Evolutionary conservation across 2,113 vertebrate genomes (phyloP).

Genomic region (Nothocercus nigrocapillus): DNA sequence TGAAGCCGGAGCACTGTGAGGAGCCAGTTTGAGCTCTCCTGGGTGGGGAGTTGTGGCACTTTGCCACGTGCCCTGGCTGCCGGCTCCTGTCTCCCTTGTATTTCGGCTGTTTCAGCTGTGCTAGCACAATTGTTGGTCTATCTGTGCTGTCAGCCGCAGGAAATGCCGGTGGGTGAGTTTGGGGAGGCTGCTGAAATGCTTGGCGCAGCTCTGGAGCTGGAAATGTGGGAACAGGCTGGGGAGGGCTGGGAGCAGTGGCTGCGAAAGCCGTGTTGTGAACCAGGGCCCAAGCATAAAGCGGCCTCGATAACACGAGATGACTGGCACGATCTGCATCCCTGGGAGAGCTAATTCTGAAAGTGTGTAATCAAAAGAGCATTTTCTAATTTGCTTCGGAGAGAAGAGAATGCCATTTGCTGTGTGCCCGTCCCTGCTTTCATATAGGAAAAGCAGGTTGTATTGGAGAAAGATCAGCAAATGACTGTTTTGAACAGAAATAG

Average conservation of each 20-base stretch:
- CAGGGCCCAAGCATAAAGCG: not conserved
- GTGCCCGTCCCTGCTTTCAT: not conserved
- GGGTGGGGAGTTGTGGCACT: not conserved
- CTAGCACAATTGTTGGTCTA: conserved; percentile 19
- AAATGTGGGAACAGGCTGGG: not conserved
- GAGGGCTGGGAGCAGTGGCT: not conserved
- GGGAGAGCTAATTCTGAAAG: not conserved
- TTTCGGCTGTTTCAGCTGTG: conserved; percentile 26
- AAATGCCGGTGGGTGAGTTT: not conserved
- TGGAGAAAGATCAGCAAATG: not conserved
- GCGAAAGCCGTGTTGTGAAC: not conserved
- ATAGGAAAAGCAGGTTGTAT: not conserved
- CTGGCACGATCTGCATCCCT: not conserved
- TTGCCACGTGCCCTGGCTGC: not conserved
- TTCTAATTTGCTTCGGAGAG: not conserved
- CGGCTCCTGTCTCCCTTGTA: not conserved
- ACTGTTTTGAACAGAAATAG: not conserved
- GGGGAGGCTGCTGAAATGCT: no score
- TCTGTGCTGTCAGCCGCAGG: conserved; percentile 9
- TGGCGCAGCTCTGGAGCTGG: no score
- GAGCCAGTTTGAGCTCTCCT: not conserved
- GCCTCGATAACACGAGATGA: not conserved
- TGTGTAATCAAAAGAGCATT: not conserved
- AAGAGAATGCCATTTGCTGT: not conserved
- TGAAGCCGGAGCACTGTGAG: not conserved